Evolutionary conservation across 92 coral and sea anemone genomes (phyloP).

Genomic region (Actinernus sp.): DNA sequence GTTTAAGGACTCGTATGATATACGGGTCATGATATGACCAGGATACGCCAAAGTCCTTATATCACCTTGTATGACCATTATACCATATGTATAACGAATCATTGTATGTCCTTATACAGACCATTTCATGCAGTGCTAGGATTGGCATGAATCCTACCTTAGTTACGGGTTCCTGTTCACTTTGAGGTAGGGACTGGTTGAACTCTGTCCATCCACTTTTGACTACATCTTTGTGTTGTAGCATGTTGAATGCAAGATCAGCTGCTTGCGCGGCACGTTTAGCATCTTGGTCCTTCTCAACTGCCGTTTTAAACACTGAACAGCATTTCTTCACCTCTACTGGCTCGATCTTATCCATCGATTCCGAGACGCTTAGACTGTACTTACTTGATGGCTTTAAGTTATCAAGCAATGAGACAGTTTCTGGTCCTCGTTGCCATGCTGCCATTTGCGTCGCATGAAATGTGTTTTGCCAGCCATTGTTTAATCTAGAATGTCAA

Average conservation of each 20-base stretch:
- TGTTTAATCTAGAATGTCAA: slow-evolving; percentile 44
- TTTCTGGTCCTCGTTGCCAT: slow-evolving; percentile 56
- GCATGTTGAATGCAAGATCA: slow-evolving; percentile 62
- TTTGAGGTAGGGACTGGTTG: slow-evolving; percentile 39
- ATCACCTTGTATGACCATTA: too few relatives aligned
- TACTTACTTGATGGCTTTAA: slow-evolving; percentile 26
- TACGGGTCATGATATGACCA: too few relatives aligned
- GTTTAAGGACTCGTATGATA: too few relatives aligned
- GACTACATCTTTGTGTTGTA: slow-evolving; percentile 14
- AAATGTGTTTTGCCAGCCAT: slow-evolving; percentile 65
- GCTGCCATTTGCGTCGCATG: slow-evolving; percentile 66
- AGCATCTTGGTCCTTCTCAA: slow-evolving; percentile 18
- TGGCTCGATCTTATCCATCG: slow-evolving; percentile 45
- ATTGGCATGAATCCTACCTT: slow-evolving; percentile 69
- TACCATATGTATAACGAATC: too few relatives aligned
- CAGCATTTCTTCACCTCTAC: slow-evolving; percentile 9
- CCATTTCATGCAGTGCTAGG: too few relatives aligned
- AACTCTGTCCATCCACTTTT: slow-evolving; percentile 57
- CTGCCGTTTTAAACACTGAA: slow-evolving; percentile 44
- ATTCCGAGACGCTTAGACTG: slow-evolving; percentile 36
- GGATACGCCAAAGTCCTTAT: too few relatives aligned
- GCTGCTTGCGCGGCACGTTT: slow-evolving; percentile 39
- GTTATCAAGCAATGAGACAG: slow-evolving; percentile 4
- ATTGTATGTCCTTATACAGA: too few relatives aligned
- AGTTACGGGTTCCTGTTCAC: slow-evolving; percentile 29